Evolutionary conservation across 2,888 invertebrate genomes (phyloP), one percentile per base, ranked within the genome.

Genomic region (Falcaria lacertinaria): DNA sequence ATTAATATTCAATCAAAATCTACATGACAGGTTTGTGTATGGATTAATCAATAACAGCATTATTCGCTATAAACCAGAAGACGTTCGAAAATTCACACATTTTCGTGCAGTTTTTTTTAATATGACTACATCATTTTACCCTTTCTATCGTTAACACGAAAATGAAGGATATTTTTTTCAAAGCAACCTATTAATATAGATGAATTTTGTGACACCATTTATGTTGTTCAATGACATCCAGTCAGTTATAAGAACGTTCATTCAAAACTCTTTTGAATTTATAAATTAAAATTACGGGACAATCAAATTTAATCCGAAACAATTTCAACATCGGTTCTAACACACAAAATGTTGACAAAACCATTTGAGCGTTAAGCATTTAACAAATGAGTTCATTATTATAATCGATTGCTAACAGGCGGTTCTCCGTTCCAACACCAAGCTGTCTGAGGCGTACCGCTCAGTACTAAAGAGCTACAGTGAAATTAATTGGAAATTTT

Each of bases 401-500:
- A 7, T 15, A 37, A 37, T 37, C 14, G 22, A 7, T 28, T 28
- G 7, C 7, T 13, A 19, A 25, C 11, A 25, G 37, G 22, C 15
- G 25, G 22, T n/a, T 11, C 14, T 25, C 22, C 8, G 17, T 16
- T 19, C 6, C 11, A 37, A 15, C n/a, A 22, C 37, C 36, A 15
- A 37, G 14, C 37, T 37, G 15, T 22, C 17, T 11, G 25, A 37
- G 22, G 22, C 36, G 36, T 25, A 22, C 19, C 36, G n/a, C 14
- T 8, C 14, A 22, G 14, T 22, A 14, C 25, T 15, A 37, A 14
- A 22, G 25, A 4, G 13, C 16, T 22, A 22, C 8, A 4, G 15
- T 37, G n/a, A 22, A 37, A 25, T 25, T 37, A 37, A 37, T 37
- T 37, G 15, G 22, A 25, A 37, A 37, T 25, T 37, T 22, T 22